Percentiles rank a stretch among this genome's conserved stretches.
Conservation (phyloP, 2,113 vertebrate species). For the Dolichotis patagonum region DNA sequence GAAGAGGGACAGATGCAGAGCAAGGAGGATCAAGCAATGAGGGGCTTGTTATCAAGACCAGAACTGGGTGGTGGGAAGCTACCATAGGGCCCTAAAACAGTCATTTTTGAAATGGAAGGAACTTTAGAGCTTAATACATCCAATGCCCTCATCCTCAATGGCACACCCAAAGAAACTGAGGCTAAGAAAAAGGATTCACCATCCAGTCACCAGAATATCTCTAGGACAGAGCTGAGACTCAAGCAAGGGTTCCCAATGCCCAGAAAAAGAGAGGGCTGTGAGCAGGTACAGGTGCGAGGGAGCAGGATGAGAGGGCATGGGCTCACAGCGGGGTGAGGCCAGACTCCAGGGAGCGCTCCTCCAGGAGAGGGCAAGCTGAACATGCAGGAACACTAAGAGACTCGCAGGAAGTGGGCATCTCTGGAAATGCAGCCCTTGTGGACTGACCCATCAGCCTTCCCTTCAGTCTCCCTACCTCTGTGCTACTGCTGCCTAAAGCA, state of each 20-base stretch:
- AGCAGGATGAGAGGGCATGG: background rate
- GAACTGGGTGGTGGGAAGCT: background rate
- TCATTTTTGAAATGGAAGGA: background rate
- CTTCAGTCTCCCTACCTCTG: background rate
- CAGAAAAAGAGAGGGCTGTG: background rate
- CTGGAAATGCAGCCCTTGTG: background rate
- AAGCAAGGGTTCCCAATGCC: background rate
- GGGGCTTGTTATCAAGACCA: background rate
- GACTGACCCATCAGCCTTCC: background rate
- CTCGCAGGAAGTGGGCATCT: background rate
- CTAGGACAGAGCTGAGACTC: background rate
- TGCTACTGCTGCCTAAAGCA: background rate
- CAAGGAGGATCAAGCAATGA: no score
- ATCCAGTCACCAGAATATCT: background rate
- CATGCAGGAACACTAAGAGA: background rate
- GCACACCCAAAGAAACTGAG: constrained; percentile 9
- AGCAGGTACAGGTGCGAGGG: background rate
- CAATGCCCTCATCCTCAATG: background rate
- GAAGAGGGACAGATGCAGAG: background rate
- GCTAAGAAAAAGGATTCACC: background rate
- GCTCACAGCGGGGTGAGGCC: background rate
- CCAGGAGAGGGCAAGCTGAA: background rate
- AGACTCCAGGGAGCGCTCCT: background rate
- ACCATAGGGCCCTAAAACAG: background rate
- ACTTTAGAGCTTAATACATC: background rate